Evolutionary conservation across 2,888 invertebrate species (phyloP).

Genomic region (Thereva unica): DNA sequence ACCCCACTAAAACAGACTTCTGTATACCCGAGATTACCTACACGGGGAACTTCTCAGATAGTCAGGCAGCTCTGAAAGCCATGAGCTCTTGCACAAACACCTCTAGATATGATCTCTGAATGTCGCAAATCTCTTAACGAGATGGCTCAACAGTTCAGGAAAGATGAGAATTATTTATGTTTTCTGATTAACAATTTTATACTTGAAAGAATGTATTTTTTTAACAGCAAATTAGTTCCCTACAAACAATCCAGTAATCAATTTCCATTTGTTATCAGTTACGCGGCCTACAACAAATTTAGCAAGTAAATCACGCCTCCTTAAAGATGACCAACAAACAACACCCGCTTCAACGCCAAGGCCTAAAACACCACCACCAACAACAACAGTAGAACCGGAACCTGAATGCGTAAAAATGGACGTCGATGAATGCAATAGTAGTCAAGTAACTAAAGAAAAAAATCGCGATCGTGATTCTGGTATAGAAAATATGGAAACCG

Average conservation of each 20-base stretch:
- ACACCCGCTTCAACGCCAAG: slow-evolving; percentile 32
- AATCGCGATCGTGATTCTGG: slow-evolving; percentile 66
- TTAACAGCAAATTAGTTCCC: background rate
- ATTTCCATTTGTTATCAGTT: slow-evolving; percentile 38
- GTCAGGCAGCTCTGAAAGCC: too few relatives aligned
- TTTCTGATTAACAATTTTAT: too few relatives aligned
- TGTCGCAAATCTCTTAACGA: too few relatives aligned
- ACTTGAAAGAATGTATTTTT: background rate
- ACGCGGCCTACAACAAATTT: slow-evolving; percentile 47
- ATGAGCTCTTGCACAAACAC: too few relatives aligned
- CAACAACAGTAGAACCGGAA: slow-evolving; percentile 27
- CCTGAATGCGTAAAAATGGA: slow-evolving; percentile 59
- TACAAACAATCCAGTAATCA: background rate
- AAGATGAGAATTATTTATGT: too few relatives aligned
- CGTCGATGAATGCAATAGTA: slow-evolving; percentile 61
- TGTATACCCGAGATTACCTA: too few relatives aligned
- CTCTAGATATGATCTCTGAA: too few relatives aligned
- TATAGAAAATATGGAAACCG: slow-evolving; percentile 74
- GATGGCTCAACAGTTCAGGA: too few relatives aligned
- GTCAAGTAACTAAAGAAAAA: slow-evolving; percentile 44
- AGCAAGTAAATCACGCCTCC: slow-evolving; percentile 53
- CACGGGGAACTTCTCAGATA: too few relatives aligned
- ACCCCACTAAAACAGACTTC: too few relatives aligned
- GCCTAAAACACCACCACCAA: slow-evolving; percentile 12
- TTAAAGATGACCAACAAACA: slow-evolving; percentile 45